phyloP scores from a whole-genome alignment of 2,113 vertebrate genomes.

The Amia ocellicauda region DNA sequence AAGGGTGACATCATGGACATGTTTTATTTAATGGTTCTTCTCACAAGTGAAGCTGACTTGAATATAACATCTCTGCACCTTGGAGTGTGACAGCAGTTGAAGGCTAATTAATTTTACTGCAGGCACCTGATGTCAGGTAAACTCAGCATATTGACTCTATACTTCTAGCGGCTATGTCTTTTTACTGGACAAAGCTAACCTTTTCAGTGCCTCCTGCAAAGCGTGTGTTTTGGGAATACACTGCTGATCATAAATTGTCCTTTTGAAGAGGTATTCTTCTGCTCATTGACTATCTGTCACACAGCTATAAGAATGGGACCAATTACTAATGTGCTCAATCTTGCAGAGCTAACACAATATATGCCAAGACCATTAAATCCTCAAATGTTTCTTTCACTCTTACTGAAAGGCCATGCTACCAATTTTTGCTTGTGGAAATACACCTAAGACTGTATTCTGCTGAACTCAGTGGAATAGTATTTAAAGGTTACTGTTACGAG shows the following conservation, averaged over 20 bases:
- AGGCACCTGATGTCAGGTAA: background rate
- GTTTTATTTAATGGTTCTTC: conserved; percentile 3
- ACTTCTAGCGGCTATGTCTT: background rate
- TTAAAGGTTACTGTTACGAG: too few species aligned
- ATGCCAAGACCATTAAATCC: background rate
- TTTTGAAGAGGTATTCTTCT: background rate
- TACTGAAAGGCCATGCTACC: background rate
- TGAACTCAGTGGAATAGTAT: too few species aligned
- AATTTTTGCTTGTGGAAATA: background rate
- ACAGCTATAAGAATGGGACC: background rate
- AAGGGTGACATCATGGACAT: conserved; percentile 3
- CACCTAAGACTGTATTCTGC: too few species aligned
- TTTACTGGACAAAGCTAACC: background rate
- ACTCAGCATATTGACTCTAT: background rate
- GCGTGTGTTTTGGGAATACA: background rate
- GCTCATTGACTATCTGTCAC: conserved; percentile 23
- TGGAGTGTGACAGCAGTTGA: background rate
- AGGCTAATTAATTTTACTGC: background rate
- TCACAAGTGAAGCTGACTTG: background rate
- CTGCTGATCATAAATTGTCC: background rate
- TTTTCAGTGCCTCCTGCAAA: background rate
- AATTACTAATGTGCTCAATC: background rate
- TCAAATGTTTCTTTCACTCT: background rate
- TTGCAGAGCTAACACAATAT: background rate
- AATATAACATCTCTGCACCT: background rate